Conservation (phyloP, 2,797 vertebrate genomes). For the Falco naumanni region DNA sequence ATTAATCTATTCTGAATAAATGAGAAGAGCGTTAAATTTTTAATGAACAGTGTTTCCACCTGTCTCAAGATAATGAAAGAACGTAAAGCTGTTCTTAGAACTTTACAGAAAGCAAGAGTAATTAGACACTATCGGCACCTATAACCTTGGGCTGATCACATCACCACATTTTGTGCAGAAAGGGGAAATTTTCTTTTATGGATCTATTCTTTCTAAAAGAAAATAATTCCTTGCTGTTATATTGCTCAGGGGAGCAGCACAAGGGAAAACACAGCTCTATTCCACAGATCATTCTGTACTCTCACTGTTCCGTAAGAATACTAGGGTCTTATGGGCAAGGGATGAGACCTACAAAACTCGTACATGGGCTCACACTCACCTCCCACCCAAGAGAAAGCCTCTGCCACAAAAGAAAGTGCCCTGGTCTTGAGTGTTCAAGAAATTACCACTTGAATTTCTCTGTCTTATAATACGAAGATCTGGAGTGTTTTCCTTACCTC, state of each 20-base stretch:
- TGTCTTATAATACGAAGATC: background rate
- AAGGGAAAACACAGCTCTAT: background rate
- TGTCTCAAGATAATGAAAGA: constrained; percentile 51
- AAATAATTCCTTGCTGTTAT: background rate
- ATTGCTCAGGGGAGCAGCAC: background rate
- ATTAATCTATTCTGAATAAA: constrained; percentile 55
- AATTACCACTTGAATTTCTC: background rate
- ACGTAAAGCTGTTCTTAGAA: constrained; percentile 41
- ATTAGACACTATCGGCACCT: background rate
- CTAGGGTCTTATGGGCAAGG: background rate
- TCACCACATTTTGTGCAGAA: background rate
- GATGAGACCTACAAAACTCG: background rate
- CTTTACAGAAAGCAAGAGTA: constrained; percentile 28
- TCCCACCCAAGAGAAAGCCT: background rate
- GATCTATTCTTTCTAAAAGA: constrained; percentile 1
- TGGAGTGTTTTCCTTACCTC: background rate
- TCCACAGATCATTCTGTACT: background rate
- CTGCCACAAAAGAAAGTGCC: background rate
- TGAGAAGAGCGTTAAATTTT: constrained; percentile 43
- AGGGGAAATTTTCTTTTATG: background rate
- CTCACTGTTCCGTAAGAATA: background rate
- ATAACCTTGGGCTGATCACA: constrained; percentile 11
- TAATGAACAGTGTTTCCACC: constrained; percentile 40
- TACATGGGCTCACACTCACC: background rate
- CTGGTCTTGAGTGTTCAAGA: background rate